These are phyloP conservation scores for Crematogaster levior DNA, from an alignment of 2,888 invertebrate genomes.

Conservation along the genomic window DNA sequence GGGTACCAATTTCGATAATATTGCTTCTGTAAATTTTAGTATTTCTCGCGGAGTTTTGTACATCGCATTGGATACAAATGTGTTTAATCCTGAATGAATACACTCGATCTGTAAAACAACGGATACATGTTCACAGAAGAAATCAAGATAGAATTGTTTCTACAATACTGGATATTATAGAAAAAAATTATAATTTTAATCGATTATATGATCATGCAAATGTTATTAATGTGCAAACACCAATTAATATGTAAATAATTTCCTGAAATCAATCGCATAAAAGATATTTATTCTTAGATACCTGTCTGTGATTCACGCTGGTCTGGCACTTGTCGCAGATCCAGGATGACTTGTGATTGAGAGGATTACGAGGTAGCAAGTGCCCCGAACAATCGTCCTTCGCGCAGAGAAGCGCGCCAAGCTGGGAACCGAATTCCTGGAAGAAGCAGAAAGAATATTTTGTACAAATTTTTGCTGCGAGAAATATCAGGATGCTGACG, in stretches of 20 bases:
- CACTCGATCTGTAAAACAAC: conserved; percentile 76
- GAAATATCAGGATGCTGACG: not conserved
- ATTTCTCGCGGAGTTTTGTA: conserved; percentile 87
- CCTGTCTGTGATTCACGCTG: conserved; percentile 86
- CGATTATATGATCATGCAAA: not conserved
- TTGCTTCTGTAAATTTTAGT: conserved; percentile 87
- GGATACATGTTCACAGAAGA: not conserved
- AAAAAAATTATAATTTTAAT: not conserved
- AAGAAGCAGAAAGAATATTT: not conserved
- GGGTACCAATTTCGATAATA: conserved; percentile 87
- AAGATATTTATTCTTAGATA: conserved; percentile 13
- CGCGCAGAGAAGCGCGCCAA: conserved; percentile 88
- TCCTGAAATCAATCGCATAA: not conserved
- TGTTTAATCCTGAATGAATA: conserved; percentile 85
- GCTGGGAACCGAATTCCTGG: conserved; percentile 88
- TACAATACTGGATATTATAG: not conserved
- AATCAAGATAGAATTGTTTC: too few relatives aligned
- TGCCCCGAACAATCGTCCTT: conserved; percentile 86
- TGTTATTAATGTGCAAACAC: not conserved
- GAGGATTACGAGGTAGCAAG: conserved; percentile 87
- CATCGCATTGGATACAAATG: conserved; percentile 87
- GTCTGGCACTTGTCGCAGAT: conserved; percentile 87
- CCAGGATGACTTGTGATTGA: conserved; percentile 87
- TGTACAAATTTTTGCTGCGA: not conserved
- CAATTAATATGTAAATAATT: not conserved